Evolutionary conservation across 2,888 invertebrate species (phyloP), one percentile per base, ranked within the genome.

Genomic region (Deroplatys truncata): DNA sequence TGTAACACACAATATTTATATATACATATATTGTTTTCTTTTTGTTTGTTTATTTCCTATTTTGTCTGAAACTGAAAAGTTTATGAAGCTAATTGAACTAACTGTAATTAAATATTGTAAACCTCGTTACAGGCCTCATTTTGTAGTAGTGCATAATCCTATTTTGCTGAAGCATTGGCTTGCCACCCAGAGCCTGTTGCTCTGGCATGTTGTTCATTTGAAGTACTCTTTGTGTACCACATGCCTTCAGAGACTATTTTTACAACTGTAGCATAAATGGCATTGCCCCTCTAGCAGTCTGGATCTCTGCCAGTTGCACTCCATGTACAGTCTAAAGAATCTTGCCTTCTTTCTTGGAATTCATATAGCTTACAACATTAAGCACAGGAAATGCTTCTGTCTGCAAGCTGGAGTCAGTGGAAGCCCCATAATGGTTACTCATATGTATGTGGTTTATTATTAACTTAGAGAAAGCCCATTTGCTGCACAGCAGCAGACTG

Each of bases 341-440:
- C 56, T 43, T 89, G 43, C 88, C 20, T 85, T 86, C 89, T 82
- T 56, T 89, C 35, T 31, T 84, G 88, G 35, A 82, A 72, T 90
- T 84, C 28, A 89, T 88, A 31, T 84, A 43, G 13, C 43, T 43
- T 1, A 13, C 43, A 43, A 43, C 43, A 43, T 43, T 43, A 43
- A 43, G 43, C 43, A 43, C 43, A 43, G 43, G 43, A 43, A 43
- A 43, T 43, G 43, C 43, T 43, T 43, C 43, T 43, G 43, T 43
- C 10, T 43, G 13, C 43, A 43, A 43, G 13, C 13, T 43, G 43
- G 43, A 43, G 13, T 13, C 43, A 13, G 10, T 43, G 43, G 43
- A 82, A 49, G 83, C 83, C 43, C 35, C 49, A 84, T 89, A 88
- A 43, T 84, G 29, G 85, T 25, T 88, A 86, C 49, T 28, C 43